phyloP scores from a whole-genome alignment of 2,797 vertebrate genomes.

The Buceros bicornis region DNA sequence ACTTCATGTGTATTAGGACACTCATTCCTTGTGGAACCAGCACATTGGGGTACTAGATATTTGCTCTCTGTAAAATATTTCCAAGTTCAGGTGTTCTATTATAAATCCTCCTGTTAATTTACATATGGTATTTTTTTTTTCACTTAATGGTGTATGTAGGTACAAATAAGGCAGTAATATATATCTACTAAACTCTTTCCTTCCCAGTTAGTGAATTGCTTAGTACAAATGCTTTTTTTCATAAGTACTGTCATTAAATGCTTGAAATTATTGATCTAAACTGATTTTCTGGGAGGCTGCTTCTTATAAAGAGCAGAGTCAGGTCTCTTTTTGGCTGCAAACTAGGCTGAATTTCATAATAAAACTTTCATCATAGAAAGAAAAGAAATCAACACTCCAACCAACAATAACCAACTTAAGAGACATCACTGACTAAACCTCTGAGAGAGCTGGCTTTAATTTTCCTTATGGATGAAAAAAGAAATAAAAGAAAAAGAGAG shows the following conservation, averaged over 20 bases:
- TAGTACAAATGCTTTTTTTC: conserved; percentile 20
- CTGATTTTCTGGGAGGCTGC: conserved; percentile 4
- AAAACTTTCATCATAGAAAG: conserved; percentile 48
- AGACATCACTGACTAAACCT: conserved; percentile 36
- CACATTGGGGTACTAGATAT: background rate
- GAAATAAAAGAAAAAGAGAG: background rate
- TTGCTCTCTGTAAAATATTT: background rate
- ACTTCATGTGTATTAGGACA: background rate
- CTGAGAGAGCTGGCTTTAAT: background rate
- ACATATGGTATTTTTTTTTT: background rate
- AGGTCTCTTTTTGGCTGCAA: conserved; percentile 25
- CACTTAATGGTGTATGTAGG: background rate
- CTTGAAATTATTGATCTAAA: conserved; percentile 33
- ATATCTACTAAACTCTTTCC: conserved; percentile 47
- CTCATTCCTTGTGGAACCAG: background rate
- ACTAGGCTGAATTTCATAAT: conserved; percentile 40
- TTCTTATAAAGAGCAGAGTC: conserved; percentile 11
- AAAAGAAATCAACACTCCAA: background rate
- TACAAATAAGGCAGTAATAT: background rate
- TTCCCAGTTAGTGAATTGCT: conserved; percentile 3
- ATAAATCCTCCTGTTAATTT: background rate
- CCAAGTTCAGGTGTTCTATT: background rate
- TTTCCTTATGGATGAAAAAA: background rate
- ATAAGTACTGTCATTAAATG: conserved; percentile 37
- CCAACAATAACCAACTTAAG: background rate